Percentiles rank a stretch among this genome's conserved stretches.
phyloP scores from a whole-genome alignment of 2,888 invertebrate species.

The Protonemura montana region DNA sequence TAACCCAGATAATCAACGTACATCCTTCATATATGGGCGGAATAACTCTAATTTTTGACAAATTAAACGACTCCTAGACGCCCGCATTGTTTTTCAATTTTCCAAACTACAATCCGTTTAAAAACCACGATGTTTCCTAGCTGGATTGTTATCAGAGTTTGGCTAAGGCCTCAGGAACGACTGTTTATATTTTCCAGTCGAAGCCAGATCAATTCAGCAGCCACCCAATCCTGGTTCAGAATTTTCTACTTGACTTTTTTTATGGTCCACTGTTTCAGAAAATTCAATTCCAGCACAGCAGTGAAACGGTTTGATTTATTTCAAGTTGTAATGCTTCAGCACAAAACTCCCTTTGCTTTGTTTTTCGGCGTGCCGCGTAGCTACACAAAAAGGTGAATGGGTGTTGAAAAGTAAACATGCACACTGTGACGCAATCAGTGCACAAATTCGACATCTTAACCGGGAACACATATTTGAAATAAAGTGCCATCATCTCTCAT shows the following conservation, averaged over 20 bases:
- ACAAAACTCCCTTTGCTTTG: background rate
- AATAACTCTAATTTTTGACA: too few relatives aligned
- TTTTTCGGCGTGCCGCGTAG: background rate
- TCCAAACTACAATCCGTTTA: background rate
- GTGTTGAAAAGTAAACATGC: background rate
- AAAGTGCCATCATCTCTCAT: too few relatives aligned
- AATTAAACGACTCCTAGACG: too few relatives aligned
- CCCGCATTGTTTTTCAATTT: too few relatives aligned
- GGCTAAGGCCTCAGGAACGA: background rate
- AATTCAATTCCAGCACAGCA: conserved; percentile 19
- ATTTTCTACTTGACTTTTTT: background rate
- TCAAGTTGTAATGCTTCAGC: background rate
- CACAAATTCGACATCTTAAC: too few relatives aligned
- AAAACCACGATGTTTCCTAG: background rate
- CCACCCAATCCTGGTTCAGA: background rate
- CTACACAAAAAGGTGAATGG: background rate
- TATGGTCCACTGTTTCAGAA: conserved; percentile 21
- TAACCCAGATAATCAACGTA: too few relatives aligned
- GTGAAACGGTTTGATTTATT: conserved; percentile 23
- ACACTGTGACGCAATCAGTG: too few relatives aligned
- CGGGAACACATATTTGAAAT: too few relatives aligned
- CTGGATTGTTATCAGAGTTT: background rate
- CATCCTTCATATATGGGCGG: too few relatives aligned
- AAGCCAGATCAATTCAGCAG: background rate
- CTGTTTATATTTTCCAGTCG: background rate